These are phyloP conservation scores for Zaprionus gabonicus DNA, from an alignment of 1,140 invertebrate genomes.

Conservation along the genomic window DNA sequence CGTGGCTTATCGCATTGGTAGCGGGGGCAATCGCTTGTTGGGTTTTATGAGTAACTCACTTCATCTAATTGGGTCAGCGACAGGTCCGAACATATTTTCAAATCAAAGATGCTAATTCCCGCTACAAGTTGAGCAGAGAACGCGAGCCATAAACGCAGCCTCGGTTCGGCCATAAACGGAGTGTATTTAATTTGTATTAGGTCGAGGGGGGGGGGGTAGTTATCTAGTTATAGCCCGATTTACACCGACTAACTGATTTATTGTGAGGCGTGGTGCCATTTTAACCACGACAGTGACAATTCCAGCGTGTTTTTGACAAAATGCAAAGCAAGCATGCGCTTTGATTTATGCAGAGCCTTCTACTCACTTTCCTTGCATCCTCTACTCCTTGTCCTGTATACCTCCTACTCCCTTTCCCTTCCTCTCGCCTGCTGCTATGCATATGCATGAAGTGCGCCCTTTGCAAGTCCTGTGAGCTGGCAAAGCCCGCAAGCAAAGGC, in stretches of 20 bases:
- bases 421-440: background rate
- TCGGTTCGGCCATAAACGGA: conserved; percentile 49
- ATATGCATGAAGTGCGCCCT: conserved; percentile 56
- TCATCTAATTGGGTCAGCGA: conserved; percentile 70
- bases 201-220: background rate
- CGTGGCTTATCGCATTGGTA: conserved; percentile 11
- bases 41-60: conserved; percentile 76
- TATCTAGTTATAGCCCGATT: conserved; percentile 63
- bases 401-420: background rate
- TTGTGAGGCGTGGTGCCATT: conserved; percentile 68
- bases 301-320: conserved; percentile 44
- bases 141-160: conserved; percentile 34
- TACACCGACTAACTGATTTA: conserved; percentile 45
- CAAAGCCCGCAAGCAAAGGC: conserved; percentile 17
- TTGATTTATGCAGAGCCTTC: conserved; percentile 12
- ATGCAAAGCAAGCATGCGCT: conserved; percentile 46
- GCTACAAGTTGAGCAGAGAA: conserved; percentile 19
- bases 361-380: background rate
- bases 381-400: background rate
- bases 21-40: conserved; percentile 64
- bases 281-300: conserved; percentile 39
- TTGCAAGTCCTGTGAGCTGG: conserved; percentile 44
- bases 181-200: conserved; percentile 53
- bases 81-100: conserved; percentile 52
- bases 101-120: conserved; percentile 79